phyloP scores from a whole-genome alignment of 92 coral and sea anemone genomes.

The Actinostola sp. region DNA sequence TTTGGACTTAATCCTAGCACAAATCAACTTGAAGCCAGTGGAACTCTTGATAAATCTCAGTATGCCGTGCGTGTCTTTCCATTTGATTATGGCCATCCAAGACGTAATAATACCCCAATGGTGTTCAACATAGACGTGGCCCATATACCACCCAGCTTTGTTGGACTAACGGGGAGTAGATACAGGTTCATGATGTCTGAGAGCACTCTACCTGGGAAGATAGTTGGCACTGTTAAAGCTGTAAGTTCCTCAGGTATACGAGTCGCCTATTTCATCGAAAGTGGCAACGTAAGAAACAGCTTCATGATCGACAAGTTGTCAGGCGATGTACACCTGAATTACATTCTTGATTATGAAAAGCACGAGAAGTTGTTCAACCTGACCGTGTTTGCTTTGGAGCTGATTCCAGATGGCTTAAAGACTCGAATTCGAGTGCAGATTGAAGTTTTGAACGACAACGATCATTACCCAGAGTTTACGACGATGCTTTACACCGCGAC shows the following conservation, averaged over 20 bases:
- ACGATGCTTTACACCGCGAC: conserved; percentile 55
- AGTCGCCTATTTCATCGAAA: conserved; percentile 62
- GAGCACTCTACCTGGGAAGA: conserved; percentile 54
- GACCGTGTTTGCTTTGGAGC: conserved; percentile 61
- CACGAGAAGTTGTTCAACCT: conserved; percentile 48
- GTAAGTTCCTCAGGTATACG: conserved; percentile 71
- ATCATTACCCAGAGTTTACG: conserved; percentile 69
- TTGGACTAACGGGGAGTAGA: conserved; percentile 37
- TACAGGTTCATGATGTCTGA: conserved; percentile 72
- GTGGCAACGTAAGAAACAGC: conserved; percentile 54
- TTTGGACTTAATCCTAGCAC: conserved; percentile 66
- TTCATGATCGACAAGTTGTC: conserved; percentile 44
- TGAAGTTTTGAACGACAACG: conserved; percentile 63
- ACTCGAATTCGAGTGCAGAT: conserved; percentile 58
- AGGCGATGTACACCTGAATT: conserved; percentile 76
- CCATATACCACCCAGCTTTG: conserved; percentile 71
- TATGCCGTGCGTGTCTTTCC: conserved; percentile 54
- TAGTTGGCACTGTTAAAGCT: conserved; percentile 71
- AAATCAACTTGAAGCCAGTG: conserved; percentile 55
- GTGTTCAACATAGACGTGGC: conserved; percentile 57
- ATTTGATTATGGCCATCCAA: conserved; percentile 84
- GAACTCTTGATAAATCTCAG: conserved; percentile 42
- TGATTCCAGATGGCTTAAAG: conserved; percentile 57
- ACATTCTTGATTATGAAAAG: conserved; percentile 68
- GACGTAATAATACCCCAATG: conserved; percentile 53